Percentiles rank a stretch among this genome's conserved stretches.
Conservation (phyloP, 1,140 invertebrate genomes). For the Camponotus pennsylvanicus region DNA sequence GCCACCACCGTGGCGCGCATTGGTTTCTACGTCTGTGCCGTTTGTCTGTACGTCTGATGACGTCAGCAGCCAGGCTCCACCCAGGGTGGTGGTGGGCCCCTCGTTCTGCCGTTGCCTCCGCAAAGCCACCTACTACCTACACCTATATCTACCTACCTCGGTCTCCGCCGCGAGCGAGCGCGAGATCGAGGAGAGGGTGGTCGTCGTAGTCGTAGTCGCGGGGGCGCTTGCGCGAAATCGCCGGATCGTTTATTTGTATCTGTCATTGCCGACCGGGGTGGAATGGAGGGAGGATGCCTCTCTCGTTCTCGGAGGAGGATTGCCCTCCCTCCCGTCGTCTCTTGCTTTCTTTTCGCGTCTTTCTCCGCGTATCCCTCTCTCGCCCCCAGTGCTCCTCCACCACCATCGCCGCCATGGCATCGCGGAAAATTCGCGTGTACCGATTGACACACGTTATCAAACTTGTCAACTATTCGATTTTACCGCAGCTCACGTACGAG, state of each 20-base stretch:
- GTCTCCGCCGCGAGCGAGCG: constrained; percentile 58
- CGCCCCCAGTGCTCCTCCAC: neutral
- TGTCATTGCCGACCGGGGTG: constrained; percentile 83
- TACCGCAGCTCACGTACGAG: neutral
- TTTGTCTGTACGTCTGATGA: constrained; percentile 84
- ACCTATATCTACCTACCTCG: constrained; percentile 63
- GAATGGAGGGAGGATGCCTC: constrained; percentile 67
- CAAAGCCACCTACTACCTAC: constrained; percentile 53
- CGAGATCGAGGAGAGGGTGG: constrained; percentile 57
- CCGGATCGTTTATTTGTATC: constrained; percentile 85
- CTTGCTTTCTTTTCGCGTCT: constrained; percentile 69
- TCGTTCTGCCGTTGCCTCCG: constrained; percentile 24
- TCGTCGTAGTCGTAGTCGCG: constrained; percentile 48
- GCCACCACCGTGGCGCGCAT: constrained; percentile 76
- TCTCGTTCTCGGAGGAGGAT: constrained; percentile 65
- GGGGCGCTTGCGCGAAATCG: constrained; percentile 79
- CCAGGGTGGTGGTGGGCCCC: constrained; percentile 75
- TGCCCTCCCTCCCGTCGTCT: constrained; percentile 53
- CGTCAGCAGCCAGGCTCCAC: constrained; percentile 82
- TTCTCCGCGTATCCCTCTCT: constrained; percentile 36
- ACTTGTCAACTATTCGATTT: constrained; percentile 33
- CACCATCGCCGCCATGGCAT: constrained; percentile 11
- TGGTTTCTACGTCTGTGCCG: constrained; percentile 85
- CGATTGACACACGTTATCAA: constrained; percentile 31
- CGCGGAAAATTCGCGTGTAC: constrained; percentile 50